phyloP scores from a whole-genome alignment of 2,113 vertebrate species.

The Mus pahari region DNA sequence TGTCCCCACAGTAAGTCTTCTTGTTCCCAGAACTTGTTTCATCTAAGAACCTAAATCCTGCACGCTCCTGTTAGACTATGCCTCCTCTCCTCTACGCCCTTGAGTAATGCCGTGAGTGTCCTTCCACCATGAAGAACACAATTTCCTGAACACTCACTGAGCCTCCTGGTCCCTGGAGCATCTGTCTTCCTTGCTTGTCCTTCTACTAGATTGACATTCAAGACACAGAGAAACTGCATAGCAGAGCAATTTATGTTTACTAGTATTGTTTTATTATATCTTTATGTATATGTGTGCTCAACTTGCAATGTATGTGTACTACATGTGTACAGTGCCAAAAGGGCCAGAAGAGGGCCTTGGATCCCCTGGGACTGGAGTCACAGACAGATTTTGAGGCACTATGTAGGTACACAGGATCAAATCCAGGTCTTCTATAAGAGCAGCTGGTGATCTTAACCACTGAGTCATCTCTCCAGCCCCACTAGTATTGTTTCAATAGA shows the following conservation, averaged over 20 bases:
- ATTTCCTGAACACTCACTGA: background rate
- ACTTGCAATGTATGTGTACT: background rate
- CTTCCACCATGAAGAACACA: background rate
- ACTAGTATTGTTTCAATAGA: background rate
- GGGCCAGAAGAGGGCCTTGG: background rate
- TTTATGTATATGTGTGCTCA: background rate
- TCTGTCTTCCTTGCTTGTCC: background rate
- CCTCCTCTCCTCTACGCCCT: background rate
- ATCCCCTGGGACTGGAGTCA: background rate
- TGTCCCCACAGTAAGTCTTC: background rate
- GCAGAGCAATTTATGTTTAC: background rate
- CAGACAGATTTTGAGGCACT: background rate
- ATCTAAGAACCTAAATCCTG: background rate
- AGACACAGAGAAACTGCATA: background rate
- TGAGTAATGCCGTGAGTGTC: accelerated
- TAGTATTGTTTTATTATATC: background rate
- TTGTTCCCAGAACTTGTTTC: background rate
- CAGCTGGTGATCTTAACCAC: background rate
- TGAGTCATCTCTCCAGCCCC: background rate
- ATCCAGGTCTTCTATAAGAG: background rate
- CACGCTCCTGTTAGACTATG: background rate
- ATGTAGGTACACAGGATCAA: background rate
- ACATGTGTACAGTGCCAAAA: background rate
- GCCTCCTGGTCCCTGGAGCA: background rate
- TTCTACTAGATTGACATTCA: background rate